Conservation (phyloP, 2,888 invertebrate genomes). For the Dolomedes plantarius region DNA sequence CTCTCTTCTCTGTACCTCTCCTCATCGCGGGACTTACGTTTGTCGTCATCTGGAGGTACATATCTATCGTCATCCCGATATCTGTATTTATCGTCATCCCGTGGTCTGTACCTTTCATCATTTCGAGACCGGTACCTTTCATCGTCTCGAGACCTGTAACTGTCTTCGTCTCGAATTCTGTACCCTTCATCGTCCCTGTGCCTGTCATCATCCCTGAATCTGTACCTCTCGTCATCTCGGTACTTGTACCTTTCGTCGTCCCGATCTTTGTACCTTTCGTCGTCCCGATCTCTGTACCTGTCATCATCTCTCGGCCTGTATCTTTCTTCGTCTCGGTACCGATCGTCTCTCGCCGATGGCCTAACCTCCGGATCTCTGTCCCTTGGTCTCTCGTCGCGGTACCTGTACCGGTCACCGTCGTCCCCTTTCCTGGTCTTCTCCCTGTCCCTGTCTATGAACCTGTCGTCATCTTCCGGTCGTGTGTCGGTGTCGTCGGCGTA, state of each 20-base stretch:
- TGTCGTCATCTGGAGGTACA: too few species aligned
- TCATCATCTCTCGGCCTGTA: neutral
- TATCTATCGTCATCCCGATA: neutral
- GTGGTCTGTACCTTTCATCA: neutral
- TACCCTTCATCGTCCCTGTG: neutral
- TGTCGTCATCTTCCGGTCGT: neutral
- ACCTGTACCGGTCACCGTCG: neutral
- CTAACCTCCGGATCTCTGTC: neutral
- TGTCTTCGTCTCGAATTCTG: neutral
- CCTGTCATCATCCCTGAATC: slow-evolving; percentile 1
- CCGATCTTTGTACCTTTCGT: neutral
- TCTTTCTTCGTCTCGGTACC: slow-evolving; percentile 8
- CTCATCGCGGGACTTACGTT: too few species aligned
- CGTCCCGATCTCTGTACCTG: neutral
- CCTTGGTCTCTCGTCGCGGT: slow-evolving; percentile 1
- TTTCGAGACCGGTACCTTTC: neutral
- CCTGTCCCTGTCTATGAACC: neutral
- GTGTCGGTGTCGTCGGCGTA: slow-evolving; percentile 10
- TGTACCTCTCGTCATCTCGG: slow-evolving; percentile 19
- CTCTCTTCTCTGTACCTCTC: slow-evolving; percentile 10
- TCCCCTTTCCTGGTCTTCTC: neutral
- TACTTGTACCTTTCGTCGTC: slow-evolving; percentile 13
- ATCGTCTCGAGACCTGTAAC: neutral
- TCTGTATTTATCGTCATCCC: neutral
- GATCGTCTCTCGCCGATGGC: neutral